Evolutionary conservation across 2,888 invertebrate genomes (phyloP), one percentile per base, ranked within the genome.

Genomic region (Deilephila elpenor): DNA sequence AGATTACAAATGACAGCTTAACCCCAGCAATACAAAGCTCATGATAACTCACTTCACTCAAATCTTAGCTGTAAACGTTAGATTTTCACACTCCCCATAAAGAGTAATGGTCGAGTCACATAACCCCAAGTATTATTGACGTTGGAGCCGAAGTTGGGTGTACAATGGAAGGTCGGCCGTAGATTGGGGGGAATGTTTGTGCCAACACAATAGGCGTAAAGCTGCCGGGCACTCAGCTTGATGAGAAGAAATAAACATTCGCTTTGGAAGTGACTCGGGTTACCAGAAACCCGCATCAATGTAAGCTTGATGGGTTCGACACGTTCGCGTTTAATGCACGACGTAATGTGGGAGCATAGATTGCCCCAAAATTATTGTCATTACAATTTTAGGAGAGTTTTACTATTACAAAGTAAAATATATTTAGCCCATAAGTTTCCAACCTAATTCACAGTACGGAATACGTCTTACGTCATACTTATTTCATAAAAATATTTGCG

Each of bases 201-300:
- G 73, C 72, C 70, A 64, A 71, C 34, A 71, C 37, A 60, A 71
- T 29, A 72, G 72, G 67, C 74, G 71, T 78, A 77, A 77, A 77
- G 77, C 77, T 78, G 81, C 74, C 76, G 78, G 84, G 84, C 89
- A 91, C 91, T 92, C 87, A 84, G 81, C 79, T 85, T 90, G 91
- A 91, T 91, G 91, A 90, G 85, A 75, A 82, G 79, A 75, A 78
- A 82, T 82, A 80, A 79, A 80, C 77, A 75, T 75, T 76, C 75
- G 76, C 73, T 71, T n/a, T 53, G 44, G n/a, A 25, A 44, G 59
- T 62, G 51, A 74, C 76, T 74, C 79, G 78, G 82, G 82, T 79
- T 78, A 79, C 80, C 82, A 79, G 78, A 83, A 82, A 80, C 76
- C 74, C 75, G 75, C 75, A 80, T 81, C 74, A 77, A 73, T n/a